Percentiles rank a stretch among this genome's conserved stretches.
Conservation (phyloP, 1,140 invertebrate species). For the Drosophila neocordata region DNA sequence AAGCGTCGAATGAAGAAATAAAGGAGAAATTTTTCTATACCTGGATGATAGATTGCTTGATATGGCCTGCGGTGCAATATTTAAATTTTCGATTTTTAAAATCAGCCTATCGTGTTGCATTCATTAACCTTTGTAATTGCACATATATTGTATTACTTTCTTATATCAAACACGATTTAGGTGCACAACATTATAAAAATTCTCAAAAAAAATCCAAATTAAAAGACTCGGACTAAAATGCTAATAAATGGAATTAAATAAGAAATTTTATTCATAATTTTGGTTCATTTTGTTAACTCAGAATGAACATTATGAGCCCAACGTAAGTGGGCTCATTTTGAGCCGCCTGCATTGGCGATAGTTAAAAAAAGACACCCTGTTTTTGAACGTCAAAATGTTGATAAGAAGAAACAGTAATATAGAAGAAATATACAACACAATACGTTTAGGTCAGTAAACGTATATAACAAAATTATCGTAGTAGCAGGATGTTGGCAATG, state of each 20-base stretch:
- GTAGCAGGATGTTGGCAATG: slow-evolving; percentile 24
- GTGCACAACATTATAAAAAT: not conserved
- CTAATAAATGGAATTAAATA: not conserved
- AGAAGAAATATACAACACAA: slow-evolving; percentile 7
- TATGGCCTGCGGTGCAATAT: slow-evolving; percentile 33
- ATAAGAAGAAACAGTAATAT: slow-evolving; percentile 28
- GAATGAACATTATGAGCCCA: not conserved
- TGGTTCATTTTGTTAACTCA: too few species aligned
- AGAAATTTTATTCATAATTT: too few species aligned
- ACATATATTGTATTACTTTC: slow-evolving; percentile 29
- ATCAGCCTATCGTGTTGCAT: slow-evolving; percentile 22
- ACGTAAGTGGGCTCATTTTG: not conserved
- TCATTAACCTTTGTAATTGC: slow-evolving; percentile 33
- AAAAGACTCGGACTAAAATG: not conserved
- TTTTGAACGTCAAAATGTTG: slow-evolving; percentile 33
- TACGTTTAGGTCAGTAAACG: not conserved
- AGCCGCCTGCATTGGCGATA: not conserved
- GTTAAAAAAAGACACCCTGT: not conserved
- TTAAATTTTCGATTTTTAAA: slow-evolving; percentile 34
- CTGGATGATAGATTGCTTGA: slow-evolving; percentile 28
- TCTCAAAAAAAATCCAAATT: not conserved
- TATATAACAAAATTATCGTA: not conserved
- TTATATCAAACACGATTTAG: slow-evolving; percentile 31
- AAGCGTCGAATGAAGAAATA: slow-evolving; percentile 19
- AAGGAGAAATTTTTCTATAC: slow-evolving; percentile 25